Conservation (phyloP, 2,113 vertebrate genomes). For the Eurypyga helias region DNA sequence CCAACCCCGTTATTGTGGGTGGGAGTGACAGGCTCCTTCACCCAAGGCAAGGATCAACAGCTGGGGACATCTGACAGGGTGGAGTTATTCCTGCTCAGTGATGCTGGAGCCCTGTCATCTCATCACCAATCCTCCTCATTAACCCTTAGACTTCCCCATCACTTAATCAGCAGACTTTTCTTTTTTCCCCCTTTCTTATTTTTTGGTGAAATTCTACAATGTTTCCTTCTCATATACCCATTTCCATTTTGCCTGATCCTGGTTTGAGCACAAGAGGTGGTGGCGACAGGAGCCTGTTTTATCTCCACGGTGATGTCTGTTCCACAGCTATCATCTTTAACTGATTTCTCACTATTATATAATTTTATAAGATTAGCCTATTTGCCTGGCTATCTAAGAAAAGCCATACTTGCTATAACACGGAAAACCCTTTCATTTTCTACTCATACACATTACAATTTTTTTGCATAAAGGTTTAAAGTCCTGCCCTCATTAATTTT, state of each 20-base stretch:
- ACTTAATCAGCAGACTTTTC: background rate
- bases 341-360: background rate
- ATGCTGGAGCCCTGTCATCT: background rate
- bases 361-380: background rate
- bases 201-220: background rate
- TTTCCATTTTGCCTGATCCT: background rate
- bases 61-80: fast-evolving
- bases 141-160: background rate
- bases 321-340: background rate
- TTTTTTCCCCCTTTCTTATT: background rate
- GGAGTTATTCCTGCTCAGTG: background rate
- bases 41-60: background rate
- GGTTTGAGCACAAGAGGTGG: background rate
- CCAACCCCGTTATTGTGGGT: fast-evolving
- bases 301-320: background rate
- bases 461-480: background rate
- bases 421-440: background rate
- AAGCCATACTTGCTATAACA: background rate
- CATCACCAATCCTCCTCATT: background rate
- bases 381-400: background rate
- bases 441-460: background rate
- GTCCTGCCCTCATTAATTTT: background rate
- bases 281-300: background rate
- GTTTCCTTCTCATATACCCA: background rate
- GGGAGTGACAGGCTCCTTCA: background rate